Conservation (phyloP, 2,797 vertebrate species). For the Crenichthys baileyi region DNA sequence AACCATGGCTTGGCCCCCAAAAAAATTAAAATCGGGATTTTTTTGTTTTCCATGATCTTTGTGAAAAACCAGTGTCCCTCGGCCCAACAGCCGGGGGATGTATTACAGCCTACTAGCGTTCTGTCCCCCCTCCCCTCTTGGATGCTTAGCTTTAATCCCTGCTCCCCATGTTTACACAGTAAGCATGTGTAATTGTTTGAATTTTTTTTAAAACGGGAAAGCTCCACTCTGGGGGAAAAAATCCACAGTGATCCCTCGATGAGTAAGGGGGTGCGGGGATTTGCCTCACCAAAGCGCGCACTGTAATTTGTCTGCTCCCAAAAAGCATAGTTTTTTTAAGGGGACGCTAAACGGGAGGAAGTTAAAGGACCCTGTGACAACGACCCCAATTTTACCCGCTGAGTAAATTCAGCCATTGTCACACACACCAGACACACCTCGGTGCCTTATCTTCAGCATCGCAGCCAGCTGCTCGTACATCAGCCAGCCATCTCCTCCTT, state of each 20-base stretch:
- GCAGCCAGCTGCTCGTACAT: conserved; percentile 37
- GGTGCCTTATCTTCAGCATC: conserved; percentile 42
- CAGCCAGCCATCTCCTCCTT: conserved; percentile 24
- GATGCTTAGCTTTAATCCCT: conserved; percentile 33
- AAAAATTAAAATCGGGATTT: too few species aligned
- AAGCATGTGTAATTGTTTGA: conserved; percentile 65
- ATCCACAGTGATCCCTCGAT: conserved; percentile 60
- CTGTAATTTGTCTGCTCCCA: conserved; percentile 61
- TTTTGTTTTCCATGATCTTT: too few species aligned
- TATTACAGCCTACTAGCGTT: too few species aligned
- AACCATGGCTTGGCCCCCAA: too few species aligned
- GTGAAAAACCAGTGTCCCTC: too few species aligned
- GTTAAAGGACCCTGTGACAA: conserved; percentile 44
- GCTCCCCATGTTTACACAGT: conserved; percentile 14
- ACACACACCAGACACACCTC: conserved; percentile 2
- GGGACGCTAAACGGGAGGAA: conserved; percentile 32
- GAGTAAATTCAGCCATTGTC: conserved; percentile 13
- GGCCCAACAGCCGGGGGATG: too few species aligned
- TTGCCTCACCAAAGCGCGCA: too few species aligned
- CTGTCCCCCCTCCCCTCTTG: conserved; percentile 12
- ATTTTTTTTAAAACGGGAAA: conserved; percentile 54
- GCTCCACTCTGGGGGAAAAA: conserved; percentile 53
- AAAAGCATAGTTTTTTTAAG: conserved; percentile 55
- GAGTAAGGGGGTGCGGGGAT: conserved; percentile 60
- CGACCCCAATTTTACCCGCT: conserved; percentile 19